Evolutionary conservation across 2,888 invertebrate species (phyloP), one percentile per base, ranked within the genome.

Genomic region (Poecilus cupreus): DNA sequence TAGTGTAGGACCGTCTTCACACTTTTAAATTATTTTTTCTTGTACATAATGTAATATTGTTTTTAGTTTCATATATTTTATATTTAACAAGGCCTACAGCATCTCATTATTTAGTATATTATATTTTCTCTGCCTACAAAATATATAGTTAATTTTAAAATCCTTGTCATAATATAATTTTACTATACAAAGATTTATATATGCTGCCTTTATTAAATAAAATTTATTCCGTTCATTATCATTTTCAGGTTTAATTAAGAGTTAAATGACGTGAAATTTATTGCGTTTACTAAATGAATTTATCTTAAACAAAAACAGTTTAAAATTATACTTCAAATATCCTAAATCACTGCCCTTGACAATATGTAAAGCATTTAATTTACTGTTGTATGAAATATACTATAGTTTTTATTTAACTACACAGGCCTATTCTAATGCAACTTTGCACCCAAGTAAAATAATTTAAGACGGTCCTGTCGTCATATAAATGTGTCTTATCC

Each of bases 401-500:
- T 18, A n/a, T 18, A 37, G 16, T 18, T 68, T 68, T 37, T 16
- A 5, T 64, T 64, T 68, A 5, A 3, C 13, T 16, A 39, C n/a
- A 39, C 10, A 72, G 72, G 72, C 72, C 72, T 72, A 70, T 70
- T 70, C 8, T 70, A n/a, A 54, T 43, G 43, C 49, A 54, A 60
- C 18, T 18, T 37, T 32, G 32, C 13, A 10, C 24, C 13, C 11
- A 68, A 16, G 26, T 26, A 72, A 74, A 24, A 39, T 43, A 18
- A 70, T 68, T 49, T 39, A 24, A 46, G 57, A 74, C 81, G 75
- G 49, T 64, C 75, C 46, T 60, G 26, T 86, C 85, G 85, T 85
- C 85, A 85, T 86, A 86, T 87, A 84, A 86, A 87, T 87, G 87
- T 87, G 86, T 86, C 87, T 87, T 87, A 87, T 82, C 83, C 77